Percentiles rank a stretch among this genome's conserved stretches.
phyloP scores from a whole-genome alignment of 2,113 vertebrate species.

The Callospermophilus lateralis region DNA sequence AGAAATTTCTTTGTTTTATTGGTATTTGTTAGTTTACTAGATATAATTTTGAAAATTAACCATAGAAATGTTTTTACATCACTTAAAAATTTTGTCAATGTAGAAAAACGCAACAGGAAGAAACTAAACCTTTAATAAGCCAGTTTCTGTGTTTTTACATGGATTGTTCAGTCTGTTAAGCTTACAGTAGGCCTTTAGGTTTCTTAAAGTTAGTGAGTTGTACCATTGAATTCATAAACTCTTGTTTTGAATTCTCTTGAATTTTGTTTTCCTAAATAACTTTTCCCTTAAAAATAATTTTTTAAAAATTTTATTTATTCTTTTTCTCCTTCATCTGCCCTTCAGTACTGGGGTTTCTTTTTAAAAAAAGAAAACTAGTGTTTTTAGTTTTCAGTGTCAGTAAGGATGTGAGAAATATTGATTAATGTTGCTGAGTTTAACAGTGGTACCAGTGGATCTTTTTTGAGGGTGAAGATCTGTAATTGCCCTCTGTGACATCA shows the following conservation, averaged over 20 bases:
- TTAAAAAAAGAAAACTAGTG: not conserved
- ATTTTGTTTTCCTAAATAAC: conserved; percentile 6
- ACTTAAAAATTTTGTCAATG: conserved; percentile 45
- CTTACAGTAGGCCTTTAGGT: not conserved
- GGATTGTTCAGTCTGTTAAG: conserved; percentile 2
- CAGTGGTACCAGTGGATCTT: not conserved
- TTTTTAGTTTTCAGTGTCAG: not conserved
- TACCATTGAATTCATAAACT: conserved; percentile 47
- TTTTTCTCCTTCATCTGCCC: not conserved
- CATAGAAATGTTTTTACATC: conserved; percentile 34
- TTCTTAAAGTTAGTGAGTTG: conserved; percentile 34
- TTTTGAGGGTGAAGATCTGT: not conserved
- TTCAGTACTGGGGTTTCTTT: not conserved
- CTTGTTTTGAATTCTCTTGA: conserved; percentile 23
- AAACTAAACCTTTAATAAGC: conserved; percentile 42
- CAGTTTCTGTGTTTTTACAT: conserved; percentile 7
- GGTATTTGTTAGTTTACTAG: conserved; percentile 35
- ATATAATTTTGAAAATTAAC: conserved; percentile 57
- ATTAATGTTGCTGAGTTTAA: conserved; percentile 38
- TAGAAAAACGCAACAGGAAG: not conserved
- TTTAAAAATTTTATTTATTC: not conserved
- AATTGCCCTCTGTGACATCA: conserved; percentile 12
- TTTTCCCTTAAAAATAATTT: not conserved
- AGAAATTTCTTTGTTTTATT: conserved; percentile 57
- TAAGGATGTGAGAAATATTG: conserved; percentile 49